Conservation (phyloP, 2,113 vertebrate genomes). For the Chauna torquata region DNA sequence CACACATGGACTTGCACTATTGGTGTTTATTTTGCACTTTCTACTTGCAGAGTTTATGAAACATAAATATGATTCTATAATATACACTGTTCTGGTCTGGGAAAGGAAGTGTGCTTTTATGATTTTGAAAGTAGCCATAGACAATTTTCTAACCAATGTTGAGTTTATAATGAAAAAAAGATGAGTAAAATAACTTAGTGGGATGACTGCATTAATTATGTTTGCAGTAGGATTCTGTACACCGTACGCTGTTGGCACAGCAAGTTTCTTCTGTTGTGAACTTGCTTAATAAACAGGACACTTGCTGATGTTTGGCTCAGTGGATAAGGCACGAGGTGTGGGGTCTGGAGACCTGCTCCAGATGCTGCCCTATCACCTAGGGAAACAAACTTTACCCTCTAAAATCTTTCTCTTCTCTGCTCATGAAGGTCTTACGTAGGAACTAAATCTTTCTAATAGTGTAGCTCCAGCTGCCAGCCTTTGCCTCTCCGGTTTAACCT, state of each 20-base stretch:
- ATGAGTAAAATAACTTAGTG: neutral
- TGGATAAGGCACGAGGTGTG: neutral
- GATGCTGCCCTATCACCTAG: neutral
- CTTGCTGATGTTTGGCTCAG: neutral
- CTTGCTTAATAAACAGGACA: neutral
- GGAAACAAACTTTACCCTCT: neutral
- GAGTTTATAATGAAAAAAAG: neutral
- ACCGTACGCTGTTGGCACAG: neutral
- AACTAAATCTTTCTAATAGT: neutral
- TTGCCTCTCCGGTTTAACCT: neutral
- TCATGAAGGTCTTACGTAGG: neutral
- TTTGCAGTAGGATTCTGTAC: neutral
- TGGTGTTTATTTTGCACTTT: neutral
- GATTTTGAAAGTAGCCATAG: neutral
- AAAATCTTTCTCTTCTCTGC: neutral
- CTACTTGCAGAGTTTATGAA: neutral
- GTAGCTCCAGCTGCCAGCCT: too few species aligned
- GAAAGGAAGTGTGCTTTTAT: neutral
- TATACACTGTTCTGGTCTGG: neutral
- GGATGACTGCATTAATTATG: neutral
- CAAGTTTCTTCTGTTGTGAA: neutral
- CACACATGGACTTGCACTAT: fast-evolving
- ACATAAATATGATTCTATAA: neutral
- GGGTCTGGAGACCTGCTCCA: neutral
- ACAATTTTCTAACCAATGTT: neutral